These are phyloP conservation scores for Tubiluchus corallicola DNA, from an alignment of 2,888 invertebrate species.

Conservation along the genomic window DNA sequence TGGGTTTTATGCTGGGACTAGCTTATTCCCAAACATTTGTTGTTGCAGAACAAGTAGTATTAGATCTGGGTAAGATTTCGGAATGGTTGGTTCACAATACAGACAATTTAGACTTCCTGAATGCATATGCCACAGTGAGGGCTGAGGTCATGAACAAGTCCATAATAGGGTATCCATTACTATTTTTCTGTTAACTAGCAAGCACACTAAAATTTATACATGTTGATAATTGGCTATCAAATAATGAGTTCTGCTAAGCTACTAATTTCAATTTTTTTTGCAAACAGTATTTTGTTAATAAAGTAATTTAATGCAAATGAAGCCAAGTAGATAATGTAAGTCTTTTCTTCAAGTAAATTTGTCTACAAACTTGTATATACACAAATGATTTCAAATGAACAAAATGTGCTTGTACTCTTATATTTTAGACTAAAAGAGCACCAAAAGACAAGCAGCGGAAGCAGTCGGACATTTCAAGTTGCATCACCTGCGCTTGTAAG, in stretches of 20 bases:
- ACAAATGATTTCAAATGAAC: too few relatives aligned
- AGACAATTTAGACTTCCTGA: constrained; percentile 48
- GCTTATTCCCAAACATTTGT: too few relatives aligned
- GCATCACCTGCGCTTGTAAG: constrained; percentile 26
- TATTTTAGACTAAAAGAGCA: constrained; percentile 25
- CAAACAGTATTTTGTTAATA: too few relatives aligned
- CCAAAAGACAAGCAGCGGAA: constrained; percentile 27
- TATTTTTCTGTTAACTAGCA: constrained; percentile 14
- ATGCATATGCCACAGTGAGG: constrained; percentile 51
- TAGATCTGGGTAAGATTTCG: constrained; percentile 56
- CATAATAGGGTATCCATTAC: constrained; percentile 37
- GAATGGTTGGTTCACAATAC: constrained; percentile 68
- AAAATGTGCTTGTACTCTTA: constrained; percentile 6
- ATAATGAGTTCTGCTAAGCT: too few relatives aligned
- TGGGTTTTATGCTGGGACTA: too few relatives aligned
- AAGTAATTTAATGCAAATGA: too few relatives aligned
- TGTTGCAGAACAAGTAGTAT: constrained; percentile 37
- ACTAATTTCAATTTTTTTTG: too few relatives aligned
- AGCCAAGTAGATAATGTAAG: too few relatives aligned
- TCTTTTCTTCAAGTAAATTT: too few relatives aligned
- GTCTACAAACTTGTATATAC: too few relatives aligned
- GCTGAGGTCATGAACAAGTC: constrained; percentile 56
- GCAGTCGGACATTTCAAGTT: constrained; percentile 17
- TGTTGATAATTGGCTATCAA: constrained; percentile 5
- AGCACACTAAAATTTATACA: constrained; percentile 8